Conservation (phyloP, 2,888 invertebrate genomes). For the Chloromyia formosa region DNA sequence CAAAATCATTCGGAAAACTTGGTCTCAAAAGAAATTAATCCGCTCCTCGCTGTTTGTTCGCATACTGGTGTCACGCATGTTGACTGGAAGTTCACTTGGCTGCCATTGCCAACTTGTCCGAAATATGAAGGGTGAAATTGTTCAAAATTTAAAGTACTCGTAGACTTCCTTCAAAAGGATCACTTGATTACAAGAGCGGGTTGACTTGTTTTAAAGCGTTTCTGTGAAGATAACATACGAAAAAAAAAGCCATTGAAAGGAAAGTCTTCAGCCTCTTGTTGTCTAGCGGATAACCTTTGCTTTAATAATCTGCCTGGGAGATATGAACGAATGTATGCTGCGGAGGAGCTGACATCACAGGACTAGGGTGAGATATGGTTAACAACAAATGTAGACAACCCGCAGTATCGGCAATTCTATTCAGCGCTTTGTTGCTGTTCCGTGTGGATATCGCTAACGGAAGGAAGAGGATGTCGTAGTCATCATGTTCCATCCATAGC, state of each 20-base stretch:
- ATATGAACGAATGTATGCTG: neutral
- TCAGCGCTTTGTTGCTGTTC: neutral
- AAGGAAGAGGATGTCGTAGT: neutral
- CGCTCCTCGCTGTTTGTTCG: conserved; percentile 17
- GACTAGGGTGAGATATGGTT: neutral
- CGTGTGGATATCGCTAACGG: neutral
- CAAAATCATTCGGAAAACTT: neutral
- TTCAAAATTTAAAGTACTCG: conserved; percentile 12
- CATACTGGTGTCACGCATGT: conserved; percentile 23
- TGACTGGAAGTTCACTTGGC: conserved; percentile 25
- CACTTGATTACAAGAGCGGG: conserved; percentile 1
- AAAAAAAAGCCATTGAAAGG: neutral
- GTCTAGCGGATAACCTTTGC: conserved; percentile 11
- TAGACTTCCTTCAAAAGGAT: neutral
- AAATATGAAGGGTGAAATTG: neutral
- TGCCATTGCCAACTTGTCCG: neutral
- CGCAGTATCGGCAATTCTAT: neutral
- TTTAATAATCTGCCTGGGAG: conserved; percentile 27
- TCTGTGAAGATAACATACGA: neutral
- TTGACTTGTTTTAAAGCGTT: neutral
- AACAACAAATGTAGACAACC: conserved; percentile 2
- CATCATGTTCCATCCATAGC: conserved; percentile 13
- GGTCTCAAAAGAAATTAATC: conserved; percentile 5
- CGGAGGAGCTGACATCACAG: too few species aligned
- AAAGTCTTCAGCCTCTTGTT: neutral